Percentiles rank a stretch among this genome's conserved stretches.
Conservation (phyloP, 2,113 vertebrate genomes). For the Pteropus alecto region DNA sequence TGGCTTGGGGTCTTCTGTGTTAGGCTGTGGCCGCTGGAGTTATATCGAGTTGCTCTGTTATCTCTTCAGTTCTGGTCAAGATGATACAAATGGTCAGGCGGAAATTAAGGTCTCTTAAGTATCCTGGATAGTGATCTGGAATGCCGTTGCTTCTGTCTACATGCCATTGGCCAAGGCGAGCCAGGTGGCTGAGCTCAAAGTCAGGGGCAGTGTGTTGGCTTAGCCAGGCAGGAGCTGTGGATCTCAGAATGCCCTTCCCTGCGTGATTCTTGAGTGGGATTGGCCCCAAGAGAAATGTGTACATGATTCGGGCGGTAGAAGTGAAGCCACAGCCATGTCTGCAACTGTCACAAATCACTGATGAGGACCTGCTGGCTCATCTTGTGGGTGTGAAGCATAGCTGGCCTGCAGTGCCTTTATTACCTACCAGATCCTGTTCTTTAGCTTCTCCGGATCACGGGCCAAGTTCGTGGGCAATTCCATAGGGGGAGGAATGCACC, state of each 20-base stretch:
- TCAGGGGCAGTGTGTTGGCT: background rate
- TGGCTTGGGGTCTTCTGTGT: background rate
- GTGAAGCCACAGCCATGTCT: background rate
- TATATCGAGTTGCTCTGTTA: background rate
- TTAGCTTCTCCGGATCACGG: background rate
- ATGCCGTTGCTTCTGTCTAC: background rate
- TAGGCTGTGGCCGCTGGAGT: background rate
- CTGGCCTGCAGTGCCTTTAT: accelerated
- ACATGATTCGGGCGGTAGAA: background rate
- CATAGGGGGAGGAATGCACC: background rate
- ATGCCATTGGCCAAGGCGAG: background rate
- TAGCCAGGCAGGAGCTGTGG: background rate
- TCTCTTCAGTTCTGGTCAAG: background rate
- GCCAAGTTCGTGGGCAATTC: background rate
- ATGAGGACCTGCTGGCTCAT: background rate
- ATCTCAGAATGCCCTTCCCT: background rate
- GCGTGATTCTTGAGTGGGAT: background rate
- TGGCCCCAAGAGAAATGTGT: background rate
- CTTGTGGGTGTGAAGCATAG: background rate
- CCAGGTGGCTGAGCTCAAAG: background rate
- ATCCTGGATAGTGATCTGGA: background rate
- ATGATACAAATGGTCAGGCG: background rate
- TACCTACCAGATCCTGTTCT: background rate
- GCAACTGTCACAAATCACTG: background rate
- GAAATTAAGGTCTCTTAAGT: background rate